phyloP scores from a whole-genome alignment of 2,888 invertebrate species.

The Helleia helle region DNA sequence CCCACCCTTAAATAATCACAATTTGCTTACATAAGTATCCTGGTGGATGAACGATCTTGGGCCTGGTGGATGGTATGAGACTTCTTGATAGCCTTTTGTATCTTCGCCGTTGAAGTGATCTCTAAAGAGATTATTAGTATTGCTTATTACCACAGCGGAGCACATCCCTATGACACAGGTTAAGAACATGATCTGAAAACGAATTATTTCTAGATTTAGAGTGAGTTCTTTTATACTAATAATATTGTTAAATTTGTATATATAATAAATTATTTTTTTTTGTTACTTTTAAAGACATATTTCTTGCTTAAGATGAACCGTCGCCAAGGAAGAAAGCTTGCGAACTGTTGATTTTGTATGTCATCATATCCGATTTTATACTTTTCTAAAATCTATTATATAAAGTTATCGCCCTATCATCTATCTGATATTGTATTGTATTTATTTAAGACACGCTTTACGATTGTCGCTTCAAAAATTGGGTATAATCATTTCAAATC shows the following conservation, averaged over 20 bases:
- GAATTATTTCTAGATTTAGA: neutral
- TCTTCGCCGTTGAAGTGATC: slow-evolving; percentile 20
- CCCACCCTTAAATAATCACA: too few species aligned
- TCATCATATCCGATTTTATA: slow-evolving; percentile 59
- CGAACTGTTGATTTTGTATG: slow-evolving; percentile 52
- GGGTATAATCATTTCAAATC: too few species aligned
- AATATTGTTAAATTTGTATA: too few species aligned
- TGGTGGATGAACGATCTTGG: slow-evolving; percentile 35
- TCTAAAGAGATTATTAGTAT: slow-evolving; percentile 26
- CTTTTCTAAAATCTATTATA: slow-evolving; percentile 63
- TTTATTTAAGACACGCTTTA: neutral
- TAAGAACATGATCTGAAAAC: slow-evolving; percentile 42
- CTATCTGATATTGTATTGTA: slow-evolving; percentile 6
- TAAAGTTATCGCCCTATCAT: slow-evolving; percentile 36
- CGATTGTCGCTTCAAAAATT: neutral
- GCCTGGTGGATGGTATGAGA: slow-evolving; percentile 47
- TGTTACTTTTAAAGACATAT: slow-evolving; percentile 48
- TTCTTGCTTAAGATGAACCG: slow-evolving; percentile 47
- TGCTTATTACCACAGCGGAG: slow-evolving; percentile 42
- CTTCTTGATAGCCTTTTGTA: slow-evolving; percentile 42
- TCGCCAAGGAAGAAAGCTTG: slow-evolving; percentile 44
- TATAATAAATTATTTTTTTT: neutral
- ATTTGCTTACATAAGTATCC: slow-evolving; percentile 47
- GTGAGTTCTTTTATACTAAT: too few species aligned
- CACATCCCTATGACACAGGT: slow-evolving; percentile 37